Base-by-base conservation (phyloP, 2,888 invertebrate genomes). In the Thymelicus lineola region DNA sequence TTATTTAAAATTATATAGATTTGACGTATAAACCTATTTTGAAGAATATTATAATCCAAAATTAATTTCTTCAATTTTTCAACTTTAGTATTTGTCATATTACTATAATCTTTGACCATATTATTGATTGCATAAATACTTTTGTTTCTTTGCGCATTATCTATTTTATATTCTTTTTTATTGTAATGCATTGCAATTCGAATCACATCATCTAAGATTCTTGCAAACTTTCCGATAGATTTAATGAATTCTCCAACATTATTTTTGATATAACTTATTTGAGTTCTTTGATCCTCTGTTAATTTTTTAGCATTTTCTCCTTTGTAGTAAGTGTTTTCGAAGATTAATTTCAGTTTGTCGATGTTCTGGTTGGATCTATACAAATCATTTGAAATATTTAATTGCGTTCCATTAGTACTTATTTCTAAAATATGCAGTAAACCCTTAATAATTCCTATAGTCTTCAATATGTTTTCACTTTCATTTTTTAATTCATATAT, bases 401-500 rank as follows among this genome's bases (percentile, higher is more conserved):
- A 35, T 6, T 7, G 46, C 12, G 20, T 74, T 77, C 14, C 58
- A 58, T 70, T 75, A 0, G 63, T 71, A 15, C 71, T 66, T 48
- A 42, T 71, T 64, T 62, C 55, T 45, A 61, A 69, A 17, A 85
- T 70, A 67, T 79, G 80, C 35, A 90, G 72, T 46, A 87, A 76
- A 4, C 86, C 87, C 73, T 90, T 90, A 1, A 91, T 88, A 14
- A 80, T 85, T 72, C 79, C 84, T 0, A 90, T 81, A 14, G 80
- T 84, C 76, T 78, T 83, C 7, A 91, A 75, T 66, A 90, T 85
- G 46, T 75, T 82, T 17, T 77, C 73, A 14, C 86, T 84, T 82
- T 89, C 88, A 5, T 61, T 58, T 65, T 83, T 83, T 42, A 91
- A 74, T 46, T 86, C 77, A 48, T 80, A 77, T 7, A 91, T 74